Percentiles rank a stretch among this genome's conserved stretches.
These are phyloP conservation scores for Monopterus albus DNA, from an alignment of 2,113 vertebrate genomes.

Conservation along the genomic window DNA sequence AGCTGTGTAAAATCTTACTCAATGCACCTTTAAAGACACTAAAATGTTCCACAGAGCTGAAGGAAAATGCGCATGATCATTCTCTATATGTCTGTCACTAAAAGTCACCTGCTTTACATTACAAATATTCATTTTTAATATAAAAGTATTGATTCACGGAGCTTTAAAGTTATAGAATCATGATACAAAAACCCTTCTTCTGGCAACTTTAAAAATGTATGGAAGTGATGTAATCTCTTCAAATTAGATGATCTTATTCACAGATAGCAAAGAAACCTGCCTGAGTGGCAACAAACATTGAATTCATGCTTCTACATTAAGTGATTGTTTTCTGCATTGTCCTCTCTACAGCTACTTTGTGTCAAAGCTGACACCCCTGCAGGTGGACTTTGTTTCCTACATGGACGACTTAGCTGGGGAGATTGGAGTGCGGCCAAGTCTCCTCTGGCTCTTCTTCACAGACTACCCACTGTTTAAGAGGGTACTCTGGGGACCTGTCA, in stretches of 20 bases:
- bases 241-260: neutral
- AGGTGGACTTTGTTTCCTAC: conserved; percentile 84
- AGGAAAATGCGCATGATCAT: too few relatives aligned
- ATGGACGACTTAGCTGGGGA: conserved; percentile 83
- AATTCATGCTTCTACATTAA: too few relatives aligned
- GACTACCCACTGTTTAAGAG: conserved; percentile 82
- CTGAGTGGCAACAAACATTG: too few relatives aligned
- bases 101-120: too few relatives aligned
- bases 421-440: conserved; percentile 78
- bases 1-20: too few relatives aligned
- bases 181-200: neutral
- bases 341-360: conserved; percentile 65
- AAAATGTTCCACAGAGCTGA: neutral
- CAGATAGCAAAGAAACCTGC: neutral
- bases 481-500: conserved; percentile 84
- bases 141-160: neutral
- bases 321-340: neutral
- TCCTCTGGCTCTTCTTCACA: conserved; percentile 81
- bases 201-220: too few relatives aligned
- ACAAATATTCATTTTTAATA: too few relatives aligned
- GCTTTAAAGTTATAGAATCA: neutral
- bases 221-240: too few relatives aligned
- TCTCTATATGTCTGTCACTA: too few relatives aligned
- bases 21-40: neutral
- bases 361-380: conserved; percentile 75